phyloP scores from a whole-genome alignment of 1,140 invertebrate species.

The Plodia interpunctella region DNA sequence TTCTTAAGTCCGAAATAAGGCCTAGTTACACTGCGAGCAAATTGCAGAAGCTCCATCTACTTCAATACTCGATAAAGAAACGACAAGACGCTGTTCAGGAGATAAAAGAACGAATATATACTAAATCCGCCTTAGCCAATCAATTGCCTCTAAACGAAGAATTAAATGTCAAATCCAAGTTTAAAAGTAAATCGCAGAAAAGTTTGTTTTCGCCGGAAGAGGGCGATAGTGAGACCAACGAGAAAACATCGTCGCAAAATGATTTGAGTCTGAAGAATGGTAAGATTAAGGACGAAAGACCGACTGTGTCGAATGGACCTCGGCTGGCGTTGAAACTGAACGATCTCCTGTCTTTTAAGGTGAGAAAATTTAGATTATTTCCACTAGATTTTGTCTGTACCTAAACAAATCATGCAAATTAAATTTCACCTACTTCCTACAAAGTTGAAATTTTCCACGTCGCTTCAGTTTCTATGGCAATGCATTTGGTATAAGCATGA shows the following conservation, averaged over 20 bases:
- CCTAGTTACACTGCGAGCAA: constrained; percentile 87
- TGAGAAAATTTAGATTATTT: no score
- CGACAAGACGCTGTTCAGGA: constrained; percentile 67
- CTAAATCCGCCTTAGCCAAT: constrained; percentile 63
- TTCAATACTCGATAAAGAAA: constrained; percentile 74
- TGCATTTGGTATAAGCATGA: no score
- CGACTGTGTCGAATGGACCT: constrained; percentile 48
- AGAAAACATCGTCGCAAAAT: constrained; percentile 47
- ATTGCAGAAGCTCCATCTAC: constrained; percentile 75
- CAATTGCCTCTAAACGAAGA: constrained; percentile 33
- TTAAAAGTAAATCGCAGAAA: constrained; percentile 51
- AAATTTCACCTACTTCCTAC: no score
- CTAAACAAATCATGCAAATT: no score
- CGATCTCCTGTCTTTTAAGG: constrained; percentile 70
- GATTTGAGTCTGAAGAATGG: constrained; percentile 53
- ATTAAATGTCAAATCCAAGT: constrained; percentile 36
- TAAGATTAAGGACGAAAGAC: constrained; percentile 45
- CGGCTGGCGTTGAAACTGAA: constrained; percentile 63
- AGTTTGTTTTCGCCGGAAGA: constrained; percentile 59
- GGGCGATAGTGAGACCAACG: constrained; percentile 27
- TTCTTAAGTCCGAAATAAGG: constrained; percentile 79
- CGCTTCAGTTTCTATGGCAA: no score
- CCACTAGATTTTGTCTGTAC: no score
- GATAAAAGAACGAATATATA: constrained; percentile 69
- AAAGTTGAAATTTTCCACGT: no score